These are phyloP conservation scores for Clivina fossor DNA, from an alignment of 2,888 invertebrate species.

Conservation along the genomic window DNA sequence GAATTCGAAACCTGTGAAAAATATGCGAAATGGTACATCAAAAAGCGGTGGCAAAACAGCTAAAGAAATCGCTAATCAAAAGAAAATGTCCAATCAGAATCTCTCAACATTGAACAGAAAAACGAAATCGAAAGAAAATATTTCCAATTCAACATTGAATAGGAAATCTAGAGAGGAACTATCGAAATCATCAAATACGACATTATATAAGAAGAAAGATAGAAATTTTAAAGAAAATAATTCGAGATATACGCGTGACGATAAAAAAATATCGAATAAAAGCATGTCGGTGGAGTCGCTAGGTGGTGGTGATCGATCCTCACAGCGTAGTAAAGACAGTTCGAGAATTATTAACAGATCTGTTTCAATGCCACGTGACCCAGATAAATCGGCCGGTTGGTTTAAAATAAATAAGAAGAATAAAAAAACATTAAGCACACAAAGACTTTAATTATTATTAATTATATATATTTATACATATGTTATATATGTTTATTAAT, in stretches of 20 bases:
- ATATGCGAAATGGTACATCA: conserved; percentile 24
- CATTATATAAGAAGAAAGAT: conserved; percentile 51
- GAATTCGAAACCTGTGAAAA: conserved; percentile 40
- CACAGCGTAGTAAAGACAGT: conserved; percentile 44
- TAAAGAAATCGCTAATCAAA: conserved; percentile 39
- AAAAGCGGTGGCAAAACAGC: conserved; percentile 46
- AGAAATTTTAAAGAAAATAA: conserved; percentile 55
- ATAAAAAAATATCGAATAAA: conserved; percentile 52
- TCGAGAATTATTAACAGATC: conserved; percentile 63
- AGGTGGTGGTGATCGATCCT: conserved; percentile 53
- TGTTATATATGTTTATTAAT: conserved; percentile 1
- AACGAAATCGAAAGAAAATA: conserved; percentile 51
- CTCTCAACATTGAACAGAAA: conserved; percentile 54
- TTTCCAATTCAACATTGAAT: conserved; percentile 45
- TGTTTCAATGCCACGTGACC: conserved; percentile 72
- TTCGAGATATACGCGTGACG: conserved; percentile 48
- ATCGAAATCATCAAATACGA: conserved; percentile 47
- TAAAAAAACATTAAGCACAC: conserved; percentile 11
- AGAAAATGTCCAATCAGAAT: conserved; percentile 46
- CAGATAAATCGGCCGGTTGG: conserved; percentile 73
- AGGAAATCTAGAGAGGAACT: conserved; percentile 47
- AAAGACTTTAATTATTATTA: conserved; percentile 18
- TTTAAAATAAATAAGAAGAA: conserved; percentile 55
- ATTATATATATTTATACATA: no score
- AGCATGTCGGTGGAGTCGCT: conserved; percentile 67